Conservation (phyloP, 2,888 invertebrate species). For the Atrina japonica region DNA sequence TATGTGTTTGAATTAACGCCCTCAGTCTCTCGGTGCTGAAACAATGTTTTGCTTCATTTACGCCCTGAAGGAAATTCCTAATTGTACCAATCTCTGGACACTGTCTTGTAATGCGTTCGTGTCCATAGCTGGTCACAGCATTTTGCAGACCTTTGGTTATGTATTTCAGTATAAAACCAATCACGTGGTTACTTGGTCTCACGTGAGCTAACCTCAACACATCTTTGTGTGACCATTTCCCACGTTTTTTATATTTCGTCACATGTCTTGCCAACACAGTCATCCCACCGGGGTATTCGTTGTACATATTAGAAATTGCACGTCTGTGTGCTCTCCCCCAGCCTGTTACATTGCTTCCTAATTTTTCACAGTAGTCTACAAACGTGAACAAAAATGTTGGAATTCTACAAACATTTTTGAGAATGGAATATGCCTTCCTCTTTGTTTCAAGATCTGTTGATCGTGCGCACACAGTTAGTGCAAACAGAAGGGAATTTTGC, state of each 20-base stretch:
- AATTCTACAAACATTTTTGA: conserved; percentile 50
- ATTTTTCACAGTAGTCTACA: conserved; percentile 51
- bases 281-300: conserved; percentile 78
- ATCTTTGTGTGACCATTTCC: conserved; percentile 88
- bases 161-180: conserved; percentile 28
- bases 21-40: conserved; percentile 56
- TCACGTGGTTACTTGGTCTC: conserved; percentile 1
- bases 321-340: conserved; percentile 57
- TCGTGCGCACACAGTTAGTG: conserved; percentile 50
- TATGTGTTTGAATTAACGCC: conserved; percentile 77
- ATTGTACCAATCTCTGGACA: conserved; percentile 43
- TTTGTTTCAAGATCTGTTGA: conserved; percentile 50
- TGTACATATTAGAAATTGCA: conserved; percentile 53
- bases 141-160: conserved; percentile 67
- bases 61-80: conserved; percentile 63
- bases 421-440: conserved; percentile 42
- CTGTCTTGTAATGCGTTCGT: not conserved
- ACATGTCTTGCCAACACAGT: conserved; percentile 85
- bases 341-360: conserved; percentile 47
- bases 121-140: conserved; percentile 35
- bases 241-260: conserved; percentile 84
- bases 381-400: conserved; percentile 56
- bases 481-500: no score
- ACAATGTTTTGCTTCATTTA: conserved; percentile 63
- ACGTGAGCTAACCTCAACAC: conserved; percentile 82